Evolutionary conservation across 2,797 vertebrate species (phyloP).

Genomic region (Cuniculus paca): DNA sequence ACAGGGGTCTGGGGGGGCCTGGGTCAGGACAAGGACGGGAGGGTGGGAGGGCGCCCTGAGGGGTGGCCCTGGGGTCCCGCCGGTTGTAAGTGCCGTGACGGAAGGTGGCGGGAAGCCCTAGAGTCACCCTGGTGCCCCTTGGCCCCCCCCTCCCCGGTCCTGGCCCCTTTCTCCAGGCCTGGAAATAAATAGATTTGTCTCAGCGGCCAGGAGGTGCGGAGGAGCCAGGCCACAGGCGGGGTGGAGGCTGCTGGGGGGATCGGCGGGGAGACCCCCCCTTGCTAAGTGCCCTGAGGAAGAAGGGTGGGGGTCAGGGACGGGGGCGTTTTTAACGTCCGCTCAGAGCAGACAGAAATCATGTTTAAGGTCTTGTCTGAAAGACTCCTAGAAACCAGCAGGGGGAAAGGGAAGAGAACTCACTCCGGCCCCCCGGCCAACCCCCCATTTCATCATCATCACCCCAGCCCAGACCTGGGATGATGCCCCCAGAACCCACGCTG

Average conservation of each 20-base stretch:
- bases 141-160: background rate
- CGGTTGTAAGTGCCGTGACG: constrained; percentile 75
- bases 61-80: constrained; percentile 38
- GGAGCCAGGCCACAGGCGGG: constrained; percentile 10
- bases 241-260: constrained; percentile 51
- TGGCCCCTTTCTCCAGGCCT: constrained; percentile 49
- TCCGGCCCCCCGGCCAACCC: background rate
- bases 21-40: background rate
- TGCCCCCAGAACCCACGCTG: background rate
- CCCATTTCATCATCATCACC: constrained; percentile 15
- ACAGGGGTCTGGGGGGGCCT: background rate
- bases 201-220: constrained; percentile 52
- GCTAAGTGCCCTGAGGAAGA: constrained; percentile 85
- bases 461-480: background rate
- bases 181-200: constrained; percentile 79
- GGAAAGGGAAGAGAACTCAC: background rate
- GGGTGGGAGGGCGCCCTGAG: background rate
- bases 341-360: constrained; percentile 75
- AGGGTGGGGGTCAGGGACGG: constrained; percentile 67
- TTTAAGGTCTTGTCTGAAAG: constrained; percentile 83
- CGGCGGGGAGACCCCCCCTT: constrained; percentile 64
- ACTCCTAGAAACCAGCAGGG: constrained; percentile 68
- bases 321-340: constrained; percentile 81
- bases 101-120: constrained; percentile 42
- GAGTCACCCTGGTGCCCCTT: background rate